These are phyloP conservation scores for Crematogaster levior DNA, from an alignment of 2,888 invertebrate genomes.

Conservation along the genomic window DNA sequence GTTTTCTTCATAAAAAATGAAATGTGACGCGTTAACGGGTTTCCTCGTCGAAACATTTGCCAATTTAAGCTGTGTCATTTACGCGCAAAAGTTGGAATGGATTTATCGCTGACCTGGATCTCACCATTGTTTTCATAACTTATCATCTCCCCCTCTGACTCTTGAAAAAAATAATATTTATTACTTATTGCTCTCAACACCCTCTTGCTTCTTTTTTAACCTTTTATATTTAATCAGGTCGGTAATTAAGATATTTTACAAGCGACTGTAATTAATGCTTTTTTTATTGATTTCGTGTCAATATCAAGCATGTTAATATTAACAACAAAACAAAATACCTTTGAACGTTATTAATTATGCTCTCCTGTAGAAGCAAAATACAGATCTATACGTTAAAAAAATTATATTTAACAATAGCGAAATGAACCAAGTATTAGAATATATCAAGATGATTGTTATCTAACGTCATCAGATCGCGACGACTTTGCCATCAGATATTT, in stretches of 20 bases:
- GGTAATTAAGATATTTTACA: slow-evolving; percentile 17
- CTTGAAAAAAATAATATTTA: slow-evolving; percentile 28
- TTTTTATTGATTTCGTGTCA: neutral
- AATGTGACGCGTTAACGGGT: slow-evolving; percentile 16
- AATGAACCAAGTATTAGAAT: neutral
- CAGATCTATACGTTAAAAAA: neutral
- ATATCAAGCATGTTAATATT: neutral
- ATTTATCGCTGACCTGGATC: slow-evolving; percentile 39
- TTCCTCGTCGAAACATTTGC: slow-evolving; percentile 9
- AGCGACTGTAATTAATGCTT: neutral
- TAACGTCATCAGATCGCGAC: slow-evolving; percentile 1
- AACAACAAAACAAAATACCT: neutral
- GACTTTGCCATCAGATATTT: slow-evolving; percentile 27
- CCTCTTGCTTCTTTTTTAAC: neutral
- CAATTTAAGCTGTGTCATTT: slow-evolving; percentile 34
- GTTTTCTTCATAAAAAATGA: slow-evolving; percentile 5
- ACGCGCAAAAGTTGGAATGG: slow-evolving; percentile 9
- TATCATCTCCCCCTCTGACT: neutral
- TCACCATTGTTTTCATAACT: slow-evolving; percentile 20
- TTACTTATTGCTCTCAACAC: neutral
- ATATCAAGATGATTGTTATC: slow-evolving; percentile 14
- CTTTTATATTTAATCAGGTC: neutral
- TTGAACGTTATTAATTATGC: neutral
- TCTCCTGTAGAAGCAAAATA: too few relatives aligned
- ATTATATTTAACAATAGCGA: neutral